Evolutionary conservation across 2,797 vertebrate species (phyloP).

Genomic region (Myotis pilosus): DNA sequence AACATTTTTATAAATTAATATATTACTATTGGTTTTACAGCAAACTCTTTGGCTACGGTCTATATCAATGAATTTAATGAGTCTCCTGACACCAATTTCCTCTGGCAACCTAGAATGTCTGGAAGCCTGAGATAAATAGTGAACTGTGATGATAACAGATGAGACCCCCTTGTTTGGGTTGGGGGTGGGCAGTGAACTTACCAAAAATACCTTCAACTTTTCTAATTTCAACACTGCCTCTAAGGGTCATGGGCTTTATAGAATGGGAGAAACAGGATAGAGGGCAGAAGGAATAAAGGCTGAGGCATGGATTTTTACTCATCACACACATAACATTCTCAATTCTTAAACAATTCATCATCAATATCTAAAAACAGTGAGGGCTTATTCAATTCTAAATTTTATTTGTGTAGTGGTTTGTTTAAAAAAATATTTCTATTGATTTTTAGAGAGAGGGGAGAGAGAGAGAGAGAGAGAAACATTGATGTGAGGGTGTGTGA

Average conservation of each 20-base stretch:
- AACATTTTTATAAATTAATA: neutral
- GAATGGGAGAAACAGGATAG: neutral
- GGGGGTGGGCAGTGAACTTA: neutral
- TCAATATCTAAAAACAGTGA: neutral
- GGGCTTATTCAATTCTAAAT: neutral
- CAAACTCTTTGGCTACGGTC: neutral
- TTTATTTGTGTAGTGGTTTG: neutral
- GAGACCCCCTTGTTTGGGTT: neutral
- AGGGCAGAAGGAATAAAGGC: neutral
- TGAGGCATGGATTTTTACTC: neutral
- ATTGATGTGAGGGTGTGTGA: neutral
- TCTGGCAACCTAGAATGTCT: neutral
- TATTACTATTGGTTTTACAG: neutral
- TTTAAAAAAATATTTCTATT: neutral
- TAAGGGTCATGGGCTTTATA: neutral
- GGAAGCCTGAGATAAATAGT: neutral
- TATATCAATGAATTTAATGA: neutral
- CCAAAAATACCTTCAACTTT: neutral
- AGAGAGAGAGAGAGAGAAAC: no score
- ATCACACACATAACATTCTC: neutral
- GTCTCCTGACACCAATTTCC: neutral
- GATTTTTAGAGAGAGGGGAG: neutral
- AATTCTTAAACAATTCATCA: slow-evolving; percentile 34
- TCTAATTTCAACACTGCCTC: neutral
- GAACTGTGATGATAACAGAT: neutral